phyloP scores from a whole-genome alignment of 2,113 vertebrate genomes.

The Telmatochromis brichardi region DNA sequence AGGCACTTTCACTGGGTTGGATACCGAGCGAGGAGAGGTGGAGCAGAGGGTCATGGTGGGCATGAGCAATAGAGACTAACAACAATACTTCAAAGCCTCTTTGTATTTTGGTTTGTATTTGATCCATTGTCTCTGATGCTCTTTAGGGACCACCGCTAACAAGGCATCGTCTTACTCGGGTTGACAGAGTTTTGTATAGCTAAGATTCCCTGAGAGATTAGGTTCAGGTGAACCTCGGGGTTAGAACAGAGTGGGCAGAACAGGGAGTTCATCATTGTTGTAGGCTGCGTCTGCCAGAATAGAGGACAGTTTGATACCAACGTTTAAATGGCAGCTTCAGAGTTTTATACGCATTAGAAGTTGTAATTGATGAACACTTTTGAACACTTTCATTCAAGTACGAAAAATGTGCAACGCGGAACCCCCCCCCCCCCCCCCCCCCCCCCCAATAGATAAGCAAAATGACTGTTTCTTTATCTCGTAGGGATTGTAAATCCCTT shows the following conservation, averaged over 20 bases:
- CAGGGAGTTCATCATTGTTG: slow-evolving; percentile 13
- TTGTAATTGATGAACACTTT: neutral
- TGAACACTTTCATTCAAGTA: neutral
- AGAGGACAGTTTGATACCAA: neutral
- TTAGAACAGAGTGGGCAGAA: slow-evolving; percentile 4
- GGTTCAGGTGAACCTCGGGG: slow-evolving; percentile 47
- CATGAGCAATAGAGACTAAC: slow-evolving; percentile 22
- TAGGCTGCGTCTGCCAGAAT: neutral
- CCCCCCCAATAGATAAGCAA: neutral
- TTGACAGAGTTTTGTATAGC: slow-evolving; percentile 53
- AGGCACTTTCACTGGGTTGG: slow-evolving; percentile 46
- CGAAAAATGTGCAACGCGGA: neutral
- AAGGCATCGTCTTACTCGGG: slow-evolving; percentile 68
- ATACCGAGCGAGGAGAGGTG: slow-evolving; percentile 5
- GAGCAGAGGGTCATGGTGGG: slow-evolving; percentile 17
- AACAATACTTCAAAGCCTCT: slow-evolving; percentile 70
- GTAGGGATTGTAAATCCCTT: slow-evolving; percentile 12
- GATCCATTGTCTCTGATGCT: slow-evolving; percentile 66
- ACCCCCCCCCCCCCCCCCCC: fast-evolving
- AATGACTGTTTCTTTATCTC: slow-evolving; percentile 1
- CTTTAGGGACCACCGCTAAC: slow-evolving; percentile 66
- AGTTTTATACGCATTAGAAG: neutral
- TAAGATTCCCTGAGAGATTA: slow-evolving; percentile 58
- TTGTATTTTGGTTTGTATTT: slow-evolving; percentile 55
- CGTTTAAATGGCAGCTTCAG: neutral